These are phyloP conservation scores for Gambusia yucatana DNA, from an alignment of 2,797 vertebrate species.

Conservation along the genomic window DNA sequence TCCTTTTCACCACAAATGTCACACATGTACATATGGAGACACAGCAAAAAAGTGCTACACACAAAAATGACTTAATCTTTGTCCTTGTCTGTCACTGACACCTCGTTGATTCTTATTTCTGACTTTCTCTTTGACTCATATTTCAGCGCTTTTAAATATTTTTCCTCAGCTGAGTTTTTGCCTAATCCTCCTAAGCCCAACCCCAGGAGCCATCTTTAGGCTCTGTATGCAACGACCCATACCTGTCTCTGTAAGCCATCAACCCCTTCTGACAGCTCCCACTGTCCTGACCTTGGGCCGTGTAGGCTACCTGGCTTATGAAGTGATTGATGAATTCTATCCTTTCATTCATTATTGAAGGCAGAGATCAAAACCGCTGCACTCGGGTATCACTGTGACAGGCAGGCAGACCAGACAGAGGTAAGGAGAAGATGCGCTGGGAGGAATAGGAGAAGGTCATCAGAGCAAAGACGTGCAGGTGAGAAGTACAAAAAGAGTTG, in stretches of 20 bases:
- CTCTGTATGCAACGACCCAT: constrained; percentile 25
- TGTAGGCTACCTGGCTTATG: constrained; percentile 60
- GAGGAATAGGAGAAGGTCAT: constrained; percentile 57
- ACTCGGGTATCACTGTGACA: constrained; percentile 61
- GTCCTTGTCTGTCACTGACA: constrained; percentile 1
- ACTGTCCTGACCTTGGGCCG: constrained; percentile 73
- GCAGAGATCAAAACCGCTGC: constrained; percentile 65
- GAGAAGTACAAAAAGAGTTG: constrained; percentile 27
- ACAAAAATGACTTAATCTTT: constrained; percentile 13
- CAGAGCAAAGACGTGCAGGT: constrained; percentile 43
- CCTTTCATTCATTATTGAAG: constrained; percentile 82
- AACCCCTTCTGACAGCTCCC: constrained; percentile 68
- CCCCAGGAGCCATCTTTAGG: constrained; percentile 12
- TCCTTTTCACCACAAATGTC: constrained; percentile 15
- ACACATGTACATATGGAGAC: constrained; percentile 5
- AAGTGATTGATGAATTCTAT: constrained; percentile 78
- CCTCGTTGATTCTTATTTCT: not conserved
- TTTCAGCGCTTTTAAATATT: constrained; percentile 11
- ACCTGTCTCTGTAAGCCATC: constrained; percentile 55
- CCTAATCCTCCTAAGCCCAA: constrained; percentile 16
- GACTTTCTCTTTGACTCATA: not conserved
- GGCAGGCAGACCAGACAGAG: constrained; percentile 53
- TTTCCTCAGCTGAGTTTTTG: constrained; percentile 19
- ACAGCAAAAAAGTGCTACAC: not conserved
- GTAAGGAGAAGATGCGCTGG: constrained; percentile 30